Evolutionary conservation across 2,888 invertebrate species (phyloP), one percentile per base, ranked within the genome.

Genomic region (Caenorhabditis angaria): DNA sequence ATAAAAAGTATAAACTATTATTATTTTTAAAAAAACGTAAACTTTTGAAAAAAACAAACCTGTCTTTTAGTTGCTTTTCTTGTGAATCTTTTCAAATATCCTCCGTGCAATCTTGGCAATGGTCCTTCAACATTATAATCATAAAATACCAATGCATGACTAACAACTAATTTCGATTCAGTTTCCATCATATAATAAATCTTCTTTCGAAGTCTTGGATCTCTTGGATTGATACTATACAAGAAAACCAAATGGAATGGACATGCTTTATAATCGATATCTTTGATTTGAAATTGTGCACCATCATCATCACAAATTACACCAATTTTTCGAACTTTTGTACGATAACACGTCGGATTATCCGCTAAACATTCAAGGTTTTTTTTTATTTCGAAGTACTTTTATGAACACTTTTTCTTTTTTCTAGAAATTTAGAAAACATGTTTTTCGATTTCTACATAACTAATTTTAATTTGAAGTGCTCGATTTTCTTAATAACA

Each of bases 101-200:
- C 67, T n/a, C 77, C 77, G 50, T 74, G 76, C 54, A 81, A 64
- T 41, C 70, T 60, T n/a, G 81, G 81, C 5, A 78, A 54, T 10
- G 71, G 61, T 47, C 81, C 81, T 29, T 81, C 81, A 20, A 50
- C 24, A 50, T 75, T 78, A 70, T 79, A 81, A 58, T 81, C 81
- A 56, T 79, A 81, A 57, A 81, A 73, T 55, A 79, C 73, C 57
- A 79, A 73, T 4, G 76, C 78, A 56, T 79, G 78, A 55, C 79
- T 78, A 41, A 81, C 70, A 25, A 81, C 76, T 8, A 68, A 58
- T 58, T 76, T 62, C 20, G 70, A 70, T 14, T 74, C 70, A 2
- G 79, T 79, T 32, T 79, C 78, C 82, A 82, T 82, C 69, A 82
- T 64, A 57, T 82, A 82, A 41, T 77, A 78, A 55, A 82, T 78